Base-by-base conservation (phyloP, 2,888 invertebrate genomes). In the Sceliomorpha sp. region DNA sequence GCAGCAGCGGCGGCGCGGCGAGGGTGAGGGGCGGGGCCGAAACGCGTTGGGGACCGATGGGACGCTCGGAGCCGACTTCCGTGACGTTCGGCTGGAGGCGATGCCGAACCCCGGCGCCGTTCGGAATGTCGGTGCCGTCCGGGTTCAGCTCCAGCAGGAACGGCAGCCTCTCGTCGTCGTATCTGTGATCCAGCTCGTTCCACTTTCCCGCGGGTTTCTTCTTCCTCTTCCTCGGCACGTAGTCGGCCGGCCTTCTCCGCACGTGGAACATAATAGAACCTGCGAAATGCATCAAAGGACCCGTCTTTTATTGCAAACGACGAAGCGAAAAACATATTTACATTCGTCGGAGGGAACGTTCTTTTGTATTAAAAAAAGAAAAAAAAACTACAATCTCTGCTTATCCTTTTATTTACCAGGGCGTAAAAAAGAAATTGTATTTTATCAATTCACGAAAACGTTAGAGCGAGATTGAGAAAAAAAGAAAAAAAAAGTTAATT, bases 241-340 rank as follows among this genome's bases (percentile, higher is more conserved):
- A 93, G 88, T 98, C 98, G 44, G 96, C 95, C 76, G 98, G 96
- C 85, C 97, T 92, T 87, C 97, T 92, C 85, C 97, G 92, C 88
- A 98, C 96, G 90, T 98, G 98, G 89, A 98, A 98, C 95, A 98
- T 98, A 86, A 98, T 95, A 83, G 97, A 97, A 89, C 98, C 98
- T 96, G 48, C 26, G 39, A 20, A 48, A 4, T 26, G 44, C 29
- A 3, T n/a, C n/a, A n/a, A n/a, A n/a, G n/a, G n/a, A n/a, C n/a
- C n/a, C n/a, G n/a, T n/a, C n/a, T n/a, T n/a, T n/a, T n/a, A n/a
- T n/a, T n/a, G n/a, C n/a, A 39, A 40, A 40, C 3, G 12, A 12
- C 7, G 10, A 34, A 12, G n/a, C 10, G 10, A 13, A 37, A 37
- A 8, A 17, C 15, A n/a, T n/a, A n/a, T n/a, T n/a, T n/a, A n/a